Percentiles rank a stretch among this genome's conserved stretches.
Evolutionary conservation across 2,888 invertebrate genomes (phyloP).

Genomic region (Pherbina coryleti): DNA sequence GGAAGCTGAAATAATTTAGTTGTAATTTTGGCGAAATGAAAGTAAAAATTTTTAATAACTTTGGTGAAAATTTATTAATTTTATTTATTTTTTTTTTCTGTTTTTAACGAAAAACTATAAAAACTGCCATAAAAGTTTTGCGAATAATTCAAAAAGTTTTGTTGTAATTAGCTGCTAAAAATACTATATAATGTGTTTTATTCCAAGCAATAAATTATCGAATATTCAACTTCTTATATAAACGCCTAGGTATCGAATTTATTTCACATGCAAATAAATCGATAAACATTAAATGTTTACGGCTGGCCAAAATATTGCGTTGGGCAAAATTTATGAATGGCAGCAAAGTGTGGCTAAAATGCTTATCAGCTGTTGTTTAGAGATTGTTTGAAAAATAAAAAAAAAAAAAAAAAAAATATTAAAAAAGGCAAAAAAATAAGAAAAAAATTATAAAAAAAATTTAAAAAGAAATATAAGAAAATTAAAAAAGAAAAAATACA

Average conservation of each 20-base stretch:
- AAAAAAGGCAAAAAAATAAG: background rate
- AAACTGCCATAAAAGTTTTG: background rate
- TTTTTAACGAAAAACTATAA: background rate
- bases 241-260: background rate
- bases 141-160: background rate
- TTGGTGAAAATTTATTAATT: too few relatives aligned
- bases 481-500: too few relatives aligned
- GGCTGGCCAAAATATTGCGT: background rate
- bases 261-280: background rate
- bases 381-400: background rate
- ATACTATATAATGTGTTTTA: background rate
- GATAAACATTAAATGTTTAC: background rate
- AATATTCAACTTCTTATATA: too few relatives aligned
- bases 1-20: too few relatives aligned
- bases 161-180: background rate
- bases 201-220: background rate
- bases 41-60: too few relatives aligned
- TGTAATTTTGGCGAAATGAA: too few relatives aligned
- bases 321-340: background rate
- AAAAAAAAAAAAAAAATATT: background rate
- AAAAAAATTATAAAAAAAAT: background rate
- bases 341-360: background rate
- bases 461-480: background rate
- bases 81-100: too few relatives aligned
- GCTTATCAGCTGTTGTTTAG: background rate